Evolutionary conservation across 1,140 invertebrate genomes (phyloP), one percentile per base, ranked within the genome.

Genomic region (Rhagoletis pomonella): DNA sequence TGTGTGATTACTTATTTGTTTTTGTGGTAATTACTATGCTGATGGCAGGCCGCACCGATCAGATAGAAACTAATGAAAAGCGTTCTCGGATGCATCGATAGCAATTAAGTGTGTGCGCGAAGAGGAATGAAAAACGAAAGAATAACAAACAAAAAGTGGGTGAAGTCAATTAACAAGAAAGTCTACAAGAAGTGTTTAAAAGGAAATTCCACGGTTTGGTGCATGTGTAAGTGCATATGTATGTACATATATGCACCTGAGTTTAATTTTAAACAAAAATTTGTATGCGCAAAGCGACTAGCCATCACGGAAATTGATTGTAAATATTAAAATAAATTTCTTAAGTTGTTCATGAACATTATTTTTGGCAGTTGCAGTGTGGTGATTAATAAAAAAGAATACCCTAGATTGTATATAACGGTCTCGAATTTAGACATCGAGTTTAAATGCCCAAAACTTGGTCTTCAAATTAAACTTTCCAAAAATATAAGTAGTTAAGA

Each of bases 301-400:
- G 7, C 14, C 10, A 19, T 4, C 7, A 39, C 12, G 5, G 67
- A 73, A 73, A 73, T 17, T 73, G 39, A 17, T 39, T 73, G 67
- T 47, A 73, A 73, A 73, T n/a, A 14, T 12, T 73, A 42, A 17
- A 55, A 29, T 81, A 55, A 19, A 17, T 81, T 81, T 17, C 55
- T 12, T 81, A 81, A 77, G 29, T 29, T 73, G 42, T 73, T 81
- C 55, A 55, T 81, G 44, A 47, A n/a, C 7, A 50, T 77, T 55
- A 81, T 81, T 81, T 62, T 81, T 81, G 73, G 29, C 73, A 81
- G 73, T 47, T 81, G 47, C 73, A 55, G 73, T 81, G 47, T 50
- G 50, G 29, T 29, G 29, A 29, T 29, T 29, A 29, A 29, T 29
- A 29, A 29, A 29, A 29, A 29, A 29, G 29, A 29, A 29, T 29